Conservation (phyloP, 1,140 invertebrate genomes). For the Manduca sexta region DNA sequence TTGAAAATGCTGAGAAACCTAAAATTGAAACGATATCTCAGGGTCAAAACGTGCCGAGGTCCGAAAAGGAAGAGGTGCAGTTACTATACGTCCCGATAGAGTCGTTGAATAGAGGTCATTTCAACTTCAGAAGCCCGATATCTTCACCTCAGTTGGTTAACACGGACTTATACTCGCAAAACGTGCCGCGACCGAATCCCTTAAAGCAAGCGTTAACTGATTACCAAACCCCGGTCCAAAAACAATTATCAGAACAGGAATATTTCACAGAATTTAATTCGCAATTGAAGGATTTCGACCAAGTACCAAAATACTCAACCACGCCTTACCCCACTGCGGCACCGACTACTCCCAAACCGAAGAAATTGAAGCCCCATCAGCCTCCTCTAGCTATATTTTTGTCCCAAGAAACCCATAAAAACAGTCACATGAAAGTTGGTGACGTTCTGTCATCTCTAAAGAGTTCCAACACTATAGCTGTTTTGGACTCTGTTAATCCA, state of each 20-base stretch:
- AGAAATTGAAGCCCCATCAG: constrained; percentile 82
- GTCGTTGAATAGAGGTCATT: constrained; percentile 77
- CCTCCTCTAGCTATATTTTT: constrained; percentile 87
- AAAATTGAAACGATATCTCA: constrained; percentile 23
- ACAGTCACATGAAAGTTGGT: constrained; percentile 73
- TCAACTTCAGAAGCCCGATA: constrained; percentile 53
- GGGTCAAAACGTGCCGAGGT: constrained; percentile 32
- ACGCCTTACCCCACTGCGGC: constrained; percentile 61
- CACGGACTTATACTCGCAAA: constrained; percentile 45
- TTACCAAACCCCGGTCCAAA: constrained; percentile 32
- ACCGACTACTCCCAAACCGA: constrained; percentile 68
- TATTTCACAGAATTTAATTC: constrained; percentile 43
- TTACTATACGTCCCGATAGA: constrained; percentile 86
- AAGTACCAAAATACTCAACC: constrained; percentile 48
- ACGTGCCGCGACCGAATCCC: constrained; percentile 34
- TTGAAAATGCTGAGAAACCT: constrained; percentile 39
- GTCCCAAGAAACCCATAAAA: constrained; percentile 69
- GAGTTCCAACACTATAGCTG: constrained; percentile 81
- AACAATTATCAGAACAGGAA: constrained; percentile 33
- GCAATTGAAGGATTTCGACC: constrained; percentile 38
- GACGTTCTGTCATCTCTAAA: constrained; percentile 82
- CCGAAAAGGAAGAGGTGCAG: constrained; percentile 80
- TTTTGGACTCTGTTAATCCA: constrained; percentile 80
- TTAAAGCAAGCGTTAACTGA: constrained; percentile 47
- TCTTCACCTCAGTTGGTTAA: constrained; percentile 40